Base-by-base conservation (phyloP, 1,140 invertebrate genomes). In the Mercenaria mercenaria region DNA sequence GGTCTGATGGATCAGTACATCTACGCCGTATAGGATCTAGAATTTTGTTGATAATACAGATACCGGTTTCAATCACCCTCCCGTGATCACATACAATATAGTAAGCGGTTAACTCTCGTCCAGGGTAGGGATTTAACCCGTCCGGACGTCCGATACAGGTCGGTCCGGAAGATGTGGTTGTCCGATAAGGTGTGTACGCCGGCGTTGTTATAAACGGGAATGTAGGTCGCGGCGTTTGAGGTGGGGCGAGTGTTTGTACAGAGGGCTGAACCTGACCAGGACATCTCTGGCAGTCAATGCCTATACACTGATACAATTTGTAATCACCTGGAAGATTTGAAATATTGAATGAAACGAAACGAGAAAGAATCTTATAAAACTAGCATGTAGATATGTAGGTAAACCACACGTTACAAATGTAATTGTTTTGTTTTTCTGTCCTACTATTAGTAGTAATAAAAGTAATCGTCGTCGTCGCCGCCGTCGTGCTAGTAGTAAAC, bases 271-370 rank as follows among this genome's bases (percentile, higher is more conserved):
- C 10, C 32, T 76, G 32, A 59, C 69, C 80, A 26, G 39, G 34
- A 47, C 88, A 89, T 37, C 80, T 64, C 26, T 39, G 8, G 32
- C 88, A 89, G 59, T 81, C 86, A 32, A 88, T 34, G 32, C 86
- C 86, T 26, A 88, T 88, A 72, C 86, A 88, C 76, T 88, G 86
- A 43, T 80, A 88, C 39, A 88, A 47, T 39, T 88, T 81, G 77
- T 88, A 88, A 34, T 88, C 86, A 81, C 86, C 86, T 88, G 37
- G 0, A 64, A 86, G 20, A 61, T 20, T 26, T 23, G 20, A 15
- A 77, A 50, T 8, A 20, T 56, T 56, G n/a, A n/a, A n/a, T n/a
- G n/a, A n/a, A n/a, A n/a, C n/a, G n/a, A n/a, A n/a, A n/a, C 10
- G 23, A 61, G 6, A 23, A 61, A 18, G 29, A 23, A 11, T 61